Percentiles rank a stretch among this genome's conserved stretches.
Evolutionary conservation across 1,140 invertebrate genomes (phyloP).

Genomic region (Thaumetopoea pityocampa): DNA sequence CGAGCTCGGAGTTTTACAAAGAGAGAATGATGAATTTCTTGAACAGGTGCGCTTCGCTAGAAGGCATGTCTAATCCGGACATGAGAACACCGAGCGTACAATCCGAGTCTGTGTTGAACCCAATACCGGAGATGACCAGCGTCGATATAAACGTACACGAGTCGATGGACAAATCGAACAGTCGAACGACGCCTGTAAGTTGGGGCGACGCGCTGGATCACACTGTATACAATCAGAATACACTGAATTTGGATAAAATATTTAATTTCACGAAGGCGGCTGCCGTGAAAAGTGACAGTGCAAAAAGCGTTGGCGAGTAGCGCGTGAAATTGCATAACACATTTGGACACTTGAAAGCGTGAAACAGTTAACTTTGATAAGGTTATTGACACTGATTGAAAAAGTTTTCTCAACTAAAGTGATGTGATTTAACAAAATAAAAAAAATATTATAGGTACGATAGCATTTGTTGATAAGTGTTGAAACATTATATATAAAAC

Average conservation of each 20-base stretch:
- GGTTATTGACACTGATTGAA: no score
- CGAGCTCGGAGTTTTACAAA: slow-evolving; percentile 70
- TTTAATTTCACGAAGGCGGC: slow-evolving; percentile 49
- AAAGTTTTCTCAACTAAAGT: no score
- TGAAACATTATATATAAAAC: no score
- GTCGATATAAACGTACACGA: slow-evolving; percentile 33
- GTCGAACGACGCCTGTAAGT: slow-evolving; percentile 46
- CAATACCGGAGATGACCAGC: slow-evolving; percentile 39
- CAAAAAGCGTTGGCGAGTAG: no score
- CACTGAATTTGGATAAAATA: slow-evolving; percentile 65
- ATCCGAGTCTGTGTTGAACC: slow-evolving; percentile 41
- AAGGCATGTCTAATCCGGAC: slow-evolving; percentile 51
- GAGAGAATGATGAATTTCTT: slow-evolving; percentile 73
- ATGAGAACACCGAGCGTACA: slow-evolving; percentile 48
- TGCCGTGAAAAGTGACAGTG: slow-evolving; percentile 36
- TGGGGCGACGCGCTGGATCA: slow-evolving; percentile 68
- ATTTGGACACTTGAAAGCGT: slow-evolving; percentile 3
- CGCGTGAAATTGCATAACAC: background rate
- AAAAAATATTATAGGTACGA: no score
- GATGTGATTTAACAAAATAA: no score
- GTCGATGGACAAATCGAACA: slow-evolving; percentile 25
- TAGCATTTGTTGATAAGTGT: no score
- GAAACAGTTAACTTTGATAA: no score
- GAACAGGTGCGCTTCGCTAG: slow-evolving; percentile 56
- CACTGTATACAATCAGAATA: slow-evolving; percentile 71